Evolutionary conservation across 2,888 invertebrate genomes (phyloP).

Genomic region (Caenorhabditis afra): DNA sequence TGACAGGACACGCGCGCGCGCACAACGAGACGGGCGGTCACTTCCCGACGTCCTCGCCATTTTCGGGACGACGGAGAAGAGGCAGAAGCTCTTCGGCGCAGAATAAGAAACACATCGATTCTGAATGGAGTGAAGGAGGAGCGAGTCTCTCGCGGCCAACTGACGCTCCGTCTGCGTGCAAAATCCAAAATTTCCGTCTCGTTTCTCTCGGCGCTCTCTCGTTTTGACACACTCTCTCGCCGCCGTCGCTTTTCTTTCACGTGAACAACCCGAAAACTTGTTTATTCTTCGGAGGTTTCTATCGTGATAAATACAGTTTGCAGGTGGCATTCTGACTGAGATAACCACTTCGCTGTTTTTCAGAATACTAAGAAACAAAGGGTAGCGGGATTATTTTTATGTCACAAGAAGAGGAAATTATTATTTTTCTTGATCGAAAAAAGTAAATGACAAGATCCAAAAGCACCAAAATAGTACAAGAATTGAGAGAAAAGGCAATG

Average conservation of each 20-base stretch:
- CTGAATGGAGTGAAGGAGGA: no score
- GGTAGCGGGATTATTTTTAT: constrained; percentile 1
- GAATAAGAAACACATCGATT: constrained; percentile 14
- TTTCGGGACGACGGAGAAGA: no score
- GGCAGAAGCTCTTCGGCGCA: neutral
- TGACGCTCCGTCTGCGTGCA: constrained; percentile 53
- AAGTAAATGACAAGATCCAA: constrained; percentile 37
- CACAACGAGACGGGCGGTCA: neutral
- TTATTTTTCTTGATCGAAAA: constrained; percentile 16
- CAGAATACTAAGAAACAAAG: neutral
- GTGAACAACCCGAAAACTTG: constrained; percentile 38
- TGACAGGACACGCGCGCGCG: neutral
- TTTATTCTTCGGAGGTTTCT: constrained; percentile 37
- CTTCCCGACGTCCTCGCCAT: neutral
- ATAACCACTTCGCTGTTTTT: neutral
- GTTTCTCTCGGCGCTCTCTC: constrained; percentile 31
- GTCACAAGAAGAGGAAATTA: neutral
- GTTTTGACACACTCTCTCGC: neutral
- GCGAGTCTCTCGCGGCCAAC: constrained; percentile 12
- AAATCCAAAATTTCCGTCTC: constrained; percentile 39
- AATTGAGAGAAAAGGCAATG: constrained; percentile 37
- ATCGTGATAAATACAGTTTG: constrained; percentile 21
- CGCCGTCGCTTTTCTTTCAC: constrained; percentile 34
- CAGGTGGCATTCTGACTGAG: constrained; percentile 4
- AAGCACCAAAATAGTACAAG: constrained; percentile 50